Conservation (phyloP, 2,888 invertebrate species). For the Drosophila barbarae region DNA sequence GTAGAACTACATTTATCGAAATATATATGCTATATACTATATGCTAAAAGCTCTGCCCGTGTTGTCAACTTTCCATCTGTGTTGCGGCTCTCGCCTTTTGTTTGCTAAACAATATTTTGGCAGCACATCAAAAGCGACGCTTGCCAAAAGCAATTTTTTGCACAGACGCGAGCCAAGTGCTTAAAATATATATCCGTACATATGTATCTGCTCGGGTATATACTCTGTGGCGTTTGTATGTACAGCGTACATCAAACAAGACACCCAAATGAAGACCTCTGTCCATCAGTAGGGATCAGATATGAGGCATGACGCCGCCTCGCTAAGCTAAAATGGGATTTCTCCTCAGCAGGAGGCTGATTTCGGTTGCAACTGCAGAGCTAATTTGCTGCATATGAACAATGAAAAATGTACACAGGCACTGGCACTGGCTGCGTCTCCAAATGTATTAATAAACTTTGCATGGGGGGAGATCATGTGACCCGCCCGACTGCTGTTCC, state of each 20-base stretch:
- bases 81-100: slow-evolving; percentile 49
- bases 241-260: slow-evolving; percentile 39
- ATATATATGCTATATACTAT: slow-evolving; percentile 20
- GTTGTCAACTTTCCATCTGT: slow-evolving; percentile 41
- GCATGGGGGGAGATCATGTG: slow-evolving; percentile 72
- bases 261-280: slow-evolving; percentile 44
- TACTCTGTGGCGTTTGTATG: neutral
- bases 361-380: slow-evolving; percentile 47
- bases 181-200: slow-evolving; percentile 29
- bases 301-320: slow-evolving; percentile 55
- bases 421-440: slow-evolving; percentile 46
- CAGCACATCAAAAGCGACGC: slow-evolving; percentile 63
- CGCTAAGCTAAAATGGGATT: slow-evolving; percentile 28
- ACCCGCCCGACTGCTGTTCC: slow-evolving; percentile 28
- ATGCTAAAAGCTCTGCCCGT: slow-evolving; percentile 52
- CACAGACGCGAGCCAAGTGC: slow-evolving; percentile 52
- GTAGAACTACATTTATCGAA: slow-evolving; percentile 14
- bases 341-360: slow-evolving; percentile 32
- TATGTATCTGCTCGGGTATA: slow-evolving; percentile 9
- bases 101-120: slow-evolving; percentile 74
- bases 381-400: slow-evolving; percentile 58
- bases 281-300: slow-evolving; percentile 55
- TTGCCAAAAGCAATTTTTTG: slow-evolving; percentile 70
- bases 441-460: slow-evolving; percentile 69
- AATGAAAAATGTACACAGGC: slow-evolving; percentile 48